phyloP scores from a whole-genome alignment of 2,113 vertebrate genomes.

The Anser cygnoides region DNA sequence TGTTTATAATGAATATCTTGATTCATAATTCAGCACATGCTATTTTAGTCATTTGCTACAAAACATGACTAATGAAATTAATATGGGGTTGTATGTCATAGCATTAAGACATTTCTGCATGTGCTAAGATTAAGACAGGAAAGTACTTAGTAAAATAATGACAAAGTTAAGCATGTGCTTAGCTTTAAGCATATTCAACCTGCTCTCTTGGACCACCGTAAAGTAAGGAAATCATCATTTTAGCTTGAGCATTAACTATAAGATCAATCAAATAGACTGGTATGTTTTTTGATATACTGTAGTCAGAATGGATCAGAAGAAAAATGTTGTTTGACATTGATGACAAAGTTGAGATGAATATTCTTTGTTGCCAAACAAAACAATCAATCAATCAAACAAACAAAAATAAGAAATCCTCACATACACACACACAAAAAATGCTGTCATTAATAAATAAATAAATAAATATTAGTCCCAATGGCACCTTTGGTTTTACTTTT shows the following conservation, averaged over 20 bases:
- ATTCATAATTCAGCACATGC: slow-evolving; percentile 24
- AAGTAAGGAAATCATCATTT: neutral
- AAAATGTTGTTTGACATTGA: neutral
- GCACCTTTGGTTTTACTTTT: neutral
- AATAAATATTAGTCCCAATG: neutral
- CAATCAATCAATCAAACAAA: neutral
- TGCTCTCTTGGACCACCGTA: neutral
- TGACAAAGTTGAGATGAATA: neutral
- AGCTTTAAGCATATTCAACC: neutral
- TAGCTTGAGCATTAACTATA: neutral
- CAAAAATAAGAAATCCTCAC: neutral
- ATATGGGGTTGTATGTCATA: neutral
- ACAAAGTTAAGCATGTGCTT: neutral
- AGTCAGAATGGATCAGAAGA: neutral
- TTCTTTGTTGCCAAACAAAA: neutral
- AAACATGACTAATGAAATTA: slow-evolving; percentile 43
- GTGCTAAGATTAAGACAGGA: neutral
- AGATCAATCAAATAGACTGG: neutral
- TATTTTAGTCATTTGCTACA: slow-evolving; percentile 28
- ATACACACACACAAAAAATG: neutral
- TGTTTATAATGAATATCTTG: slow-evolving; percentile 47
- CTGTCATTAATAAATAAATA: neutral
- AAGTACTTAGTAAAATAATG: neutral
- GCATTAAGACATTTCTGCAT: neutral
- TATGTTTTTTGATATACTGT: neutral